Percentiles rank a stretch among this genome's conserved stretches.
These are phyloP conservation scores for Thalpophila matura DNA, from an alignment of 2,888 invertebrate species.

Conservation along the genomic window DNA sequence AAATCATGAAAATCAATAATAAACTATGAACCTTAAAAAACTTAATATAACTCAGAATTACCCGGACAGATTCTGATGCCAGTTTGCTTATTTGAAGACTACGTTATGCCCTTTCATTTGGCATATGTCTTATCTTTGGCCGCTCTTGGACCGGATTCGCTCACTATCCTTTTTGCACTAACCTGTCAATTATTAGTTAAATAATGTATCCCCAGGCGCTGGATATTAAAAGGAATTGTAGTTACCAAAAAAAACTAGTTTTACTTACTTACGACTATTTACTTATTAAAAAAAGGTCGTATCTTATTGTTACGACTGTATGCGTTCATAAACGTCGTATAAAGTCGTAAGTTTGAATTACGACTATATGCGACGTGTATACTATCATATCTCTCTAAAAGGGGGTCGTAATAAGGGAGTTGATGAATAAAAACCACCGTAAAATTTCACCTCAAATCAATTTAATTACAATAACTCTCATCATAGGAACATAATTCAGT, in stretches of 20 bases:
- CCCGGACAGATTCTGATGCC: too few relatives aligned
- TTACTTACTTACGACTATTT: background rate
- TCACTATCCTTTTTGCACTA: background rate
- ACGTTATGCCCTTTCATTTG: too few relatives aligned
- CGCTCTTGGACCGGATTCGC: too few relatives aligned
- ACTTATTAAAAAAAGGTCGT: conserved; percentile 4
- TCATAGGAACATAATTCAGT: background rate
- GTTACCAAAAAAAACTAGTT: background rate
- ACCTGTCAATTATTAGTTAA: background rate
- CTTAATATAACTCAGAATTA: too few relatives aligned
- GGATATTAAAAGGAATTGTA: background rate
- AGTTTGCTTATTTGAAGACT: too few relatives aligned
- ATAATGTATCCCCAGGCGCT: background rate
- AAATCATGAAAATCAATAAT: too few relatives aligned
- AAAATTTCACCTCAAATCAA: background rate
- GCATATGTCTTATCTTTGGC: too few relatives aligned
- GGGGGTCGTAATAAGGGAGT: conserved; percentile 2
- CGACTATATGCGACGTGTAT: conserved; percentile 11
- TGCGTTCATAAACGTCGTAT: conserved; percentile 10
- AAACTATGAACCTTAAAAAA: too few relatives aligned
- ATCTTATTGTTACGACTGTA: conserved; percentile 13
- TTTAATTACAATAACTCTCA: background rate
- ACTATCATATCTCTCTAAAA: conserved; percentile 7
- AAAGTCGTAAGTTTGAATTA: conserved; percentile 19
- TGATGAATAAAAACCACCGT: background rate